Percentiles rank a stretch among this genome's conserved stretches.
Conservation (phyloP, 92 coral and sea anemone species). For the Umimayanthus chanpuru region DNA sequence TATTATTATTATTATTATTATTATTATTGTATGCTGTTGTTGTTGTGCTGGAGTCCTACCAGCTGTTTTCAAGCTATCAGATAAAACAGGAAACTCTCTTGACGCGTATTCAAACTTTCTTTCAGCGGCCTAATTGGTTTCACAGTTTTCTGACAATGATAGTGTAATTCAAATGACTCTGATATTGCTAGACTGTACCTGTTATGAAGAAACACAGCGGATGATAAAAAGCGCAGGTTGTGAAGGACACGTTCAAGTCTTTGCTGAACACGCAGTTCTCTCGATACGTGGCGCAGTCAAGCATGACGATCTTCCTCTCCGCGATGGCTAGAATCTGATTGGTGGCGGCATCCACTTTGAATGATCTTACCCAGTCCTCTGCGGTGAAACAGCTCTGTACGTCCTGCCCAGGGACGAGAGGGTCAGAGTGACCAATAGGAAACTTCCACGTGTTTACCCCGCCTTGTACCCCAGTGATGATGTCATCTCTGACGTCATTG, state of each 20-base stretch:
- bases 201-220: slow-evolving; percentile 92
- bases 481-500: slow-evolving; percentile 84
- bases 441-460: slow-evolving; percentile 93
- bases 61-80: neutral
- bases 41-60: neutral
- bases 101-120: no score
- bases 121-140: neutral
- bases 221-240: slow-evolving; percentile 84
- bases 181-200: slow-evolving; percentile 49
- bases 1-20: neutral
- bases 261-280: slow-evolving; percentile 71
- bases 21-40: neutral
- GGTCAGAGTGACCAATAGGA: slow-evolving; percentile 89
- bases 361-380: slow-evolving; percentile 83
- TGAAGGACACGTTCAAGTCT: slow-evolving; percentile 76
- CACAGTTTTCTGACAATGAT: neutral
- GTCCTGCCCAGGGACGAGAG: slow-evolving; percentile 79
- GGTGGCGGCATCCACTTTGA: slow-evolving; percentile 68
- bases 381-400: slow-evolving; percentile 72
- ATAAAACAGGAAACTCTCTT: neutral
- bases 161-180: neutral
- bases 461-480: slow-evolving; percentile 86
- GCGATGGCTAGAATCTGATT: slow-evolving; percentile 82
- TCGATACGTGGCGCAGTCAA: slow-evolving; percentile 61
- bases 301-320: slow-evolving; percentile 78